Evolutionary conservation across 2,888 invertebrate species (phyloP).

Genomic region (Lepas anatifera): DNA sequence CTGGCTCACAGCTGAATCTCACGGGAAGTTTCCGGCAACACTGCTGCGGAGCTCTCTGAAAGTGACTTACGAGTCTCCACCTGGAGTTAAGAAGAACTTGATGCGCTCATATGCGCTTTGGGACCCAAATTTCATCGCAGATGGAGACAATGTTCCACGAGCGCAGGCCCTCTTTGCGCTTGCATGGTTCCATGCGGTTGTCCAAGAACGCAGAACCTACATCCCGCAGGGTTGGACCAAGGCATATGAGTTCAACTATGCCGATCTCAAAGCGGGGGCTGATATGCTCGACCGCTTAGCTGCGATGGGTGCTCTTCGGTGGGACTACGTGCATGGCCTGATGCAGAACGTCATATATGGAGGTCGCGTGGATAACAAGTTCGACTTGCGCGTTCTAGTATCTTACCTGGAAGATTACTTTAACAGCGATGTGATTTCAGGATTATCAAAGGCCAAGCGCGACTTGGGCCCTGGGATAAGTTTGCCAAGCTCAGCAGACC

Average conservation of each 20-base stretch:
- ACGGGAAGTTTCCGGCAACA: slow-evolving; percentile 57
- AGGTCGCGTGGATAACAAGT: slow-evolving; percentile 65
- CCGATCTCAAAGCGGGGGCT: slow-evolving; percentile 62
- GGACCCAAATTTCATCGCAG: slow-evolving; percentile 37
- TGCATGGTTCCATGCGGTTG: slow-evolving; percentile 76
- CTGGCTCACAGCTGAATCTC: slow-evolving; percentile 79
- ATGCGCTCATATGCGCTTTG: slow-evolving; percentile 60
- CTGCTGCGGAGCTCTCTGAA: slow-evolving; percentile 66
- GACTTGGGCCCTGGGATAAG: slow-evolving; percentile 42
- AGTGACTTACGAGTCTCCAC: slow-evolving; percentile 67
- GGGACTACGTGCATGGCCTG: slow-evolving; percentile 64
- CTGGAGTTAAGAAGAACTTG: slow-evolving; percentile 73
- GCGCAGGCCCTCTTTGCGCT: slow-evolving; percentile 54
- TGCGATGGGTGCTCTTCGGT: slow-evolving; percentile 36
- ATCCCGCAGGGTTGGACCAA: slow-evolving; percentile 88
- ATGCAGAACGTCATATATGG: slow-evolving; percentile 71
- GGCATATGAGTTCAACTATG: slow-evolving; percentile 73
- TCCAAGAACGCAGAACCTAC: slow-evolving; percentile 76
- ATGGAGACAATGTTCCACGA: slow-evolving; percentile 26
- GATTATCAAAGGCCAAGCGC: slow-evolving; percentile 43
- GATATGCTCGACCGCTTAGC: slow-evolving; percentile 45
- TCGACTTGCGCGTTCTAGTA: slow-evolving; percentile 53
- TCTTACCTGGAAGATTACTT: slow-evolving; percentile 54
- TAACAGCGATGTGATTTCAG: slow-evolving; percentile 40
- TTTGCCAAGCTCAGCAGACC: slow-evolving; percentile 41